Evolutionary conservation across 1,140 invertebrate species (phyloP), one percentile per base, ranked within the genome.

Genomic region (Drosophila parvula): DNA sequence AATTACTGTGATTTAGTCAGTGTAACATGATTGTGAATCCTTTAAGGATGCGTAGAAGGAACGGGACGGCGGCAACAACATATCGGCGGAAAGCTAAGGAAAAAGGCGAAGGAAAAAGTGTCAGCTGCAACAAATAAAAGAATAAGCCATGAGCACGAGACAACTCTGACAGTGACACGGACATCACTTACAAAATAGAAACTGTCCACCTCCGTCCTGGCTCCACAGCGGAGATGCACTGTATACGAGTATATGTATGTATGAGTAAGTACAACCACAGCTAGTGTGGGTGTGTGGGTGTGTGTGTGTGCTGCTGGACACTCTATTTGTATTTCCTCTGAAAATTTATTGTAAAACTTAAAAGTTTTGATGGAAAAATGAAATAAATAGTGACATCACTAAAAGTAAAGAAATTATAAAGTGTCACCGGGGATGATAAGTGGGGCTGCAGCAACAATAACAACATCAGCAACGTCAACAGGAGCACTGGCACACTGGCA

Each of bases 371-470:
- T 91, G 85, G 90, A 90, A 91, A 88, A 91, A 91, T 91, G 83
- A 91, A 91, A 91, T 91, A 91, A 91, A 91, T 90, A 91, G 82
- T 91, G 90, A 91, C 90, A 91, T 84, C 90, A 89, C 90, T 90
- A 91, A 91, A 91, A 90, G 86, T 90, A 83, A 91, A 91, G 90
- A 91, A 90, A 91, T 91, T 91, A 91, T 91, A 91, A 91, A 91
- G 90, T 91, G 90, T 91, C 90, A 91, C 82, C 83, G 71, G 83
- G 90, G 90, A 88, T 91, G 90, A 91, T 88, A 91, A 91, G 90
- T 91, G 90, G 90, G 69, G 83, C 90, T 84, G 73, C 81, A 85
- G 65, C 78, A 89, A 55, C 74, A 88, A 40, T 56, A 85, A 27
- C 70, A 81, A 40, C 61, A 77, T 48, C 74, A 77, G 67, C 64